Conservation (phyloP, 2,888 invertebrate genomes). For the Achlya flavicornis region DNA sequence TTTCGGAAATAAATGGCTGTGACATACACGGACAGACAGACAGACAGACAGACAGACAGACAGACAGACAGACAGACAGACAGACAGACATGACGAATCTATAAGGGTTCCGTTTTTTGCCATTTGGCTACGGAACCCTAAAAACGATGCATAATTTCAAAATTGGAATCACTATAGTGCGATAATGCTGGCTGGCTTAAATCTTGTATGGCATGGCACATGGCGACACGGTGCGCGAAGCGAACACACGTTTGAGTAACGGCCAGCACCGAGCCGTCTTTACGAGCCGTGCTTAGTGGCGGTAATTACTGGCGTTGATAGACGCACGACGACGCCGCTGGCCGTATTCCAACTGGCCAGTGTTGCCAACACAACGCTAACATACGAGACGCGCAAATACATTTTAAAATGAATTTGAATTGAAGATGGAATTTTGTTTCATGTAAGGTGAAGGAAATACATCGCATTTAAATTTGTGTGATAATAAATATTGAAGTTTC, state of each 20-base stretch:
- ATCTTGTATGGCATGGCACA: neutral
- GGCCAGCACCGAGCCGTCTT: slow-evolving; percentile 19
- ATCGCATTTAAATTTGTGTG: too few species aligned
- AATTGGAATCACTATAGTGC: slow-evolving; percentile 1
- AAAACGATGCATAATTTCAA: neutral
- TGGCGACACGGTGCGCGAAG: slow-evolving; percentile 12
- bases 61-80: too few species aligned
- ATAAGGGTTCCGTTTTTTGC: too few species aligned
- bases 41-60: too few species aligned
- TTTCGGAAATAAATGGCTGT: too few species aligned
- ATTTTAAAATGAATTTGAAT: neutral
- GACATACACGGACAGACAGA: too few species aligned
- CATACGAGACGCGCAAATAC: neutral
- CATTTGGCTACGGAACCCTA: too few species aligned
- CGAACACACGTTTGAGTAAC: slow-evolving; percentile 15
- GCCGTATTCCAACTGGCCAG: slow-evolving; percentile 4
- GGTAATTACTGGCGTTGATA: slow-evolving; percentile 19
- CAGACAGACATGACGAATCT: too few species aligned
- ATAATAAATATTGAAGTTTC: too few species aligned
- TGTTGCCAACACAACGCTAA: slow-evolving; percentile 1
- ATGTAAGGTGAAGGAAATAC: neutral
- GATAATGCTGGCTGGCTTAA: neutral
- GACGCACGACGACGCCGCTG: slow-evolving; percentile 12
- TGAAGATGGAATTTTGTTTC: neutral
- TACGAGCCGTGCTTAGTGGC: slow-evolving; percentile 24